Evolutionary conservation across 1,140 invertebrate genomes (phyloP).

Genomic region (Drosophila yakuba): DNA sequence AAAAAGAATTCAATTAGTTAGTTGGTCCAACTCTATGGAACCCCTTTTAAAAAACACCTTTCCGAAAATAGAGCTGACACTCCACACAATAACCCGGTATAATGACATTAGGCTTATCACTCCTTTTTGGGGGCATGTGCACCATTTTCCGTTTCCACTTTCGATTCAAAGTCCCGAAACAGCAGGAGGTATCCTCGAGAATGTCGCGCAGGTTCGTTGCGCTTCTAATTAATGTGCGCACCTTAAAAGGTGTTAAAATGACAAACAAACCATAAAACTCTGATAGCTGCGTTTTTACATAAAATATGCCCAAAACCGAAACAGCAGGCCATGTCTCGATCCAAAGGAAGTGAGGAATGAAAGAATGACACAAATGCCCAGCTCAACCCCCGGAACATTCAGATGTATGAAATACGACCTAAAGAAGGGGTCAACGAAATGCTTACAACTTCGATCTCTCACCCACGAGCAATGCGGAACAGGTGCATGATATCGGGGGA

Average conservation of each 20-base stretch:
- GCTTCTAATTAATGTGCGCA: constrained; percentile 73
- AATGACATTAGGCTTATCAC: constrained; percentile 55
- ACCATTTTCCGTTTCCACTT: constrained; percentile 37
- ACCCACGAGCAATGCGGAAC: constrained; percentile 65
- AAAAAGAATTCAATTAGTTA: constrained; percentile 3
- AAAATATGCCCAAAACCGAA: constrained; percentile 36
- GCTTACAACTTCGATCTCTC: constrained; percentile 44
- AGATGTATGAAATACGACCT: constrained; percentile 62
- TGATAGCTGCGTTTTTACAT: constrained; percentile 61
- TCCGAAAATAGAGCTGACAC: constrained; percentile 15
- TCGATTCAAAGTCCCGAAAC: constrained; percentile 13
- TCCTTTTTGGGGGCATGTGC: constrained; percentile 30
- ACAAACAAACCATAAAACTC: constrained; percentile 83
- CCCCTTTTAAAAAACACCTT: constrained; percentile 5
- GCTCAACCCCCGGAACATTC: constrained; percentile 38
- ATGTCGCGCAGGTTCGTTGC: constrained; percentile 61
- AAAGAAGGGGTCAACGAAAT: constrained; percentile 11
- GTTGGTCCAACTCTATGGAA: not conserved
- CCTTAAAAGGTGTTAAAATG: constrained; percentile 80
- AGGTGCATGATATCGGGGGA: constrained; percentile 67
- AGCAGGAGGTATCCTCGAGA: constrained; percentile 51
- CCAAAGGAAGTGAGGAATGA: not conserved
- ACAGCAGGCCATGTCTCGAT: constrained; percentile 41
- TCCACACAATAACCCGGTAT: constrained; percentile 23
- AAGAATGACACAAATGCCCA: constrained; percentile 36